A percentile compares a stretch with the other conserved stretches of the same genome.
These are phyloP conservation scores for Phylloscopus trochilus DNA, from an alignment of 2,113 vertebrate species.

Conservation along the genomic window DNA sequence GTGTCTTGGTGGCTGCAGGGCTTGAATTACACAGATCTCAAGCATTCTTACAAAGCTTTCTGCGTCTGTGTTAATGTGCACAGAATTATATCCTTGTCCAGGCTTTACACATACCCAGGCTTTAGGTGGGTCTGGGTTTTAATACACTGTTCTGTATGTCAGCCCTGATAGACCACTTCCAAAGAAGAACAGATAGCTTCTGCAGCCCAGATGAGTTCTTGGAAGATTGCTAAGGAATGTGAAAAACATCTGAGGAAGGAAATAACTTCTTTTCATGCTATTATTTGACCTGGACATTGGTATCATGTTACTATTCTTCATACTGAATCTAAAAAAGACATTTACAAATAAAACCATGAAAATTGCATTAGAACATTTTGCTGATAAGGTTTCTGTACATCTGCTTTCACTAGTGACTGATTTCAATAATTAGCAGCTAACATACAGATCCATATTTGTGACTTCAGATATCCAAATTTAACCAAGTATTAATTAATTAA, in stretches of 20 bases:
- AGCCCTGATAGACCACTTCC: neutral
- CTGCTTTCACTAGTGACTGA: conserved; percentile 19
- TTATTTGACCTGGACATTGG: neutral
- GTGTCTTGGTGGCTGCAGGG: neutral
- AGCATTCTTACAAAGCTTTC: neutral
- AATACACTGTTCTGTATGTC: neutral
- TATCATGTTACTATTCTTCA: neutral
- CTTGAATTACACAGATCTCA: neutral
- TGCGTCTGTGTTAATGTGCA: neutral
- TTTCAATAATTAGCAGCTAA: conserved; percentile 19
- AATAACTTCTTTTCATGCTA: neutral
- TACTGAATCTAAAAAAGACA: neutral
- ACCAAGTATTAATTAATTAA: conserved; percentile 33
- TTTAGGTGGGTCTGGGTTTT: neutral
- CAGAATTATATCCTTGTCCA: neutral
- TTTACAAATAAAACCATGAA: neutral
- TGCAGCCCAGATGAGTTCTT: neutral
- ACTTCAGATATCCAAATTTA: conserved; percentile 11
- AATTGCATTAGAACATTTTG: neutral
- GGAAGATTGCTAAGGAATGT: neutral
- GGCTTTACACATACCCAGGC: neutral
- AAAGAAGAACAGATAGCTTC: neutral
- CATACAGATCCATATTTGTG: neutral
- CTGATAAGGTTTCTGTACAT: neutral
- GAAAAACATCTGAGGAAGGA: neutral